Conservation (phyloP, 2,888 invertebrate species). For the Cryptus viduatorius region DNA sequence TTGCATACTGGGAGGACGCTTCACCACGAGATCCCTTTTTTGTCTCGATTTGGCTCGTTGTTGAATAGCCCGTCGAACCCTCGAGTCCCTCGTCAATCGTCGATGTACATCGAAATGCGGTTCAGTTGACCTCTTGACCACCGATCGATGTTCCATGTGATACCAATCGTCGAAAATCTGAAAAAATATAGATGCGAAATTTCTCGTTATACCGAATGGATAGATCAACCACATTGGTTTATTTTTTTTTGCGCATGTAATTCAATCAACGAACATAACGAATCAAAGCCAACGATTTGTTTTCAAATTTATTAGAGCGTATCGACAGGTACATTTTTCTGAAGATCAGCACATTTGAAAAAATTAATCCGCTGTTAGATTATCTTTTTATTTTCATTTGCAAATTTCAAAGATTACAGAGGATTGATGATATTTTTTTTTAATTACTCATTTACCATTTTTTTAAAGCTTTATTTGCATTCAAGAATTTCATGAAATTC, state of each 20-base stretch:
- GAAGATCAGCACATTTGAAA: not conserved
- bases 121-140: constrained; percentile 91
- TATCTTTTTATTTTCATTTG: not conserved
- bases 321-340: not conserved
- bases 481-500: not conserved
- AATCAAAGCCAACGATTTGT: not conserved
- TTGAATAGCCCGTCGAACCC: constrained; percentile 94
- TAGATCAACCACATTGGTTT: not conserved
- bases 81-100: constrained; percentile 90
- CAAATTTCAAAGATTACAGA: not conserved
- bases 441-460: not conserved
- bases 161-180: constrained; percentile 96
- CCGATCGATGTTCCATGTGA: constrained; percentile 93
- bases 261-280: constrained; percentile 9
- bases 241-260: not conserved
- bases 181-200: constrained; percentile 77
- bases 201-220: constrained; percentile 9
- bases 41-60: constrained; percentile 92
- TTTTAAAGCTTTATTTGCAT: no score
- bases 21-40: constrained; percentile 91
- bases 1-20: constrained; percentile 77
- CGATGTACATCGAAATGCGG: constrained; percentile 91
- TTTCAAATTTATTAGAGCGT: constrained; percentile 30
- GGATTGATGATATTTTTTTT: not conserved
- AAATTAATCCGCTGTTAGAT: not conserved